Conservation (phyloP, 2,113 vertebrate species). For the Chionomys nivalis region DNA sequence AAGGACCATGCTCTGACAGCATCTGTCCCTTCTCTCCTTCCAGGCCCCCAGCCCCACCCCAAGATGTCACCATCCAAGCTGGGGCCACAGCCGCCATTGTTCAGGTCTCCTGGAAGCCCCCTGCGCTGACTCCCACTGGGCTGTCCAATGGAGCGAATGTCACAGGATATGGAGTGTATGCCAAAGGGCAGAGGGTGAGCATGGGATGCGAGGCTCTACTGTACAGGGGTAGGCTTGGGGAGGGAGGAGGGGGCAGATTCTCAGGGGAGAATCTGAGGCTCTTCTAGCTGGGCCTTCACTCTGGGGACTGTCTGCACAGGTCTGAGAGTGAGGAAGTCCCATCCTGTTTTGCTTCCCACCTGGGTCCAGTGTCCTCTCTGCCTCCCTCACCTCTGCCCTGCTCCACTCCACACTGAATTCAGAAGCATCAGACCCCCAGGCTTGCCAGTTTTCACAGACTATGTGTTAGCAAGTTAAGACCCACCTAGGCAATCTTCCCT, state of each 20-base stretch:
- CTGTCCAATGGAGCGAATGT: slow-evolving; percentile 96
- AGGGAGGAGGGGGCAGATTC: background rate
- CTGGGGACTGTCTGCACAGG: background rate
- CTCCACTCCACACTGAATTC: background rate
- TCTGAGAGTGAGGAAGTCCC: too few relatives aligned
- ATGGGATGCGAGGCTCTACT: too few relatives aligned
- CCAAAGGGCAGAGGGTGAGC: slow-evolving; percentile 95
- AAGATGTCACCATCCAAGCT: slow-evolving; percentile 92
- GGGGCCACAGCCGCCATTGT: slow-evolving; percentile 89
- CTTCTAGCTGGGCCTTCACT: background rate
- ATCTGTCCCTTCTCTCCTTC: background rate
- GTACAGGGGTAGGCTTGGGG: fast-evolving
- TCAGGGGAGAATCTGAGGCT: background rate
- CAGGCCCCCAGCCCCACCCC: slow-evolving; percentile 96
- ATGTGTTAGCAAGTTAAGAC: too few relatives aligned
- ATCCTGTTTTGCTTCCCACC: background rate
- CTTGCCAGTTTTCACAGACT: background rate
- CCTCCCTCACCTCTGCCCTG: background rate
- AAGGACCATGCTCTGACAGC: background rate
- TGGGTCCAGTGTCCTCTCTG: background rate
- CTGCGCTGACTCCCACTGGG: slow-evolving; percentile 90
- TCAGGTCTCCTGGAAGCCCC: slow-evolving; percentile 95
- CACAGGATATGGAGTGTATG: slow-evolving; percentile 95
- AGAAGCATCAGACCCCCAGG: background rate
- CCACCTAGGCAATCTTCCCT: too few relatives aligned